These are phyloP conservation scores for Monochamus saltuarius DNA, from an alignment of 1,140 invertebrate genomes.

Conservation along the genomic window DNA sequence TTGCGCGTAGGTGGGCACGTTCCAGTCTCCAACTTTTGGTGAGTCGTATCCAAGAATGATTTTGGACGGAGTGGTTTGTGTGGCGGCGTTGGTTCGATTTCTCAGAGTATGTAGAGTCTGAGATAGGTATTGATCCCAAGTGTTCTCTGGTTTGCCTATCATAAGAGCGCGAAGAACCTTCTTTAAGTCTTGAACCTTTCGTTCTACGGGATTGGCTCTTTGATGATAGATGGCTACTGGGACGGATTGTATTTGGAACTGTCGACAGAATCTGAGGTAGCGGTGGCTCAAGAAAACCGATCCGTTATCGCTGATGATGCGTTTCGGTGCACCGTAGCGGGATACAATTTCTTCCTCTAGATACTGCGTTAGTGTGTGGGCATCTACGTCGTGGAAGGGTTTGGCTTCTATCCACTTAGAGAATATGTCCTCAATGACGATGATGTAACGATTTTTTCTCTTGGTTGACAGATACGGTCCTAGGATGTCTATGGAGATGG, in stretches of 20 bases:
- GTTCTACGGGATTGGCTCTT: conserved; percentile 2
- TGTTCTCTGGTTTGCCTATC: neutral
- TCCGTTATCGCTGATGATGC: conserved; percentile 3
- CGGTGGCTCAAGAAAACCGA: neutral
- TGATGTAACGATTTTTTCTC: conserved; percentile 2
- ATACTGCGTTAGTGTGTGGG: neutral
- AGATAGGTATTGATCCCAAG: neutral
- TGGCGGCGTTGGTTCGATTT: neutral
- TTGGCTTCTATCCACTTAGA: conserved; percentile 12
- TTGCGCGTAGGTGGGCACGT: neutral
- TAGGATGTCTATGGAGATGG: neutral
- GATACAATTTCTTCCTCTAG: neutral
- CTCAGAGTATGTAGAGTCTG: neutral
- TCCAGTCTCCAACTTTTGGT: neutral
- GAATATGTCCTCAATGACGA: conserved; percentile 9
- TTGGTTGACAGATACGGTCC: neutral
- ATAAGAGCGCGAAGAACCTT: neutral
- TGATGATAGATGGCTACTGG: neutral
- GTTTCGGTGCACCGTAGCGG: neutral
- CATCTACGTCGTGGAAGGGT: neutral
- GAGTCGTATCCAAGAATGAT: neutral
- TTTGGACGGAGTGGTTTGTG: neutral
- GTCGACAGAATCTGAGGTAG: neutral
- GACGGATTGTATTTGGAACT: neutral
- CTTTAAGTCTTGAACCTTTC: neutral